Evolutionary conservation across 1,140 invertebrate species (phyloP).

Genomic region (Aphelenchoides fujianensis): DNA sequence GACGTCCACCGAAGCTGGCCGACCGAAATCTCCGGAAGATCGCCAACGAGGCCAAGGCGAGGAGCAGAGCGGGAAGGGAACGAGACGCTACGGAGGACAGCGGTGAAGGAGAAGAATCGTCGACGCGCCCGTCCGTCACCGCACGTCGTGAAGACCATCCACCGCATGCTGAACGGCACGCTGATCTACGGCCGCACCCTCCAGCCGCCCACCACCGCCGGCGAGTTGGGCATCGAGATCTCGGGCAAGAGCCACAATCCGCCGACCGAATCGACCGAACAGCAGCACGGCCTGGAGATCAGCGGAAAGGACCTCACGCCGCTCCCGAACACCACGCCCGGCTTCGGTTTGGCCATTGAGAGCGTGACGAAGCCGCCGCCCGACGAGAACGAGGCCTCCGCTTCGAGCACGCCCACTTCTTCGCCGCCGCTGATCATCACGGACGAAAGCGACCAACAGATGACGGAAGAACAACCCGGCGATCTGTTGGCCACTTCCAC

Average conservation of each 20-base stretch:
- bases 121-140: neutral
- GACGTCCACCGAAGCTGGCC: neutral
- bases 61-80: too few relatives aligned
- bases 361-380: neutral
- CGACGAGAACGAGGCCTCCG: neutral
- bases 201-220: neutral
- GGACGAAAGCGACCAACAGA: neutral
- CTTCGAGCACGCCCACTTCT: neutral
- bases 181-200: neutral
- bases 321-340: neutral
- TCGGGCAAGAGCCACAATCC: neutral
- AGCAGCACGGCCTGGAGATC: neutral
- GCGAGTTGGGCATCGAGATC: conserved; percentile 6
- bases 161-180: neutral
- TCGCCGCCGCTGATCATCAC: neutral
- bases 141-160: neutral
- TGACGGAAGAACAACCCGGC: too few relatives aligned
- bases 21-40: neutral
- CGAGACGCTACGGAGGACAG: neutral
- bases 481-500: too few relatives aligned
- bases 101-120: neutral
- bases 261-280: neutral
- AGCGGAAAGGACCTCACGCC: neutral
- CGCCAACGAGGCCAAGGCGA: too few relatives aligned
- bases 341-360: conserved; percentile 3